Conservation (phyloP, 1,140 invertebrate genomes). For the Tyrophagus putrescentiae region DNA sequence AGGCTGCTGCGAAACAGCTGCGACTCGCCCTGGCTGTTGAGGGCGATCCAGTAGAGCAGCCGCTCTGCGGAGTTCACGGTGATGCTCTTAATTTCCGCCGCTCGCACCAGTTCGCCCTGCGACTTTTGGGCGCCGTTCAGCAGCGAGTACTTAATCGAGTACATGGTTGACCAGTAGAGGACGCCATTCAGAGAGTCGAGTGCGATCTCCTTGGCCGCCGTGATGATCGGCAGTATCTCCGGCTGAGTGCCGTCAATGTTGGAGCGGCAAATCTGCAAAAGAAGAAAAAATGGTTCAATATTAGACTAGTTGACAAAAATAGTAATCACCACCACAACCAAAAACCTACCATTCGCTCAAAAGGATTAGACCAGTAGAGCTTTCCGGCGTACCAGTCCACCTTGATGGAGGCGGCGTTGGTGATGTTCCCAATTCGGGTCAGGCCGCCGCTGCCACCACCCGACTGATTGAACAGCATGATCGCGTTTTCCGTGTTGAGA, state of each 20-base stretch:
- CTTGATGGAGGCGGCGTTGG: slow-evolving; percentile 57
- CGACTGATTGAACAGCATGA: slow-evolving; percentile 53
- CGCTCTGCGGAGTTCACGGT: not conserved
- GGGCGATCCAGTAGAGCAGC: slow-evolving; percentile 5
- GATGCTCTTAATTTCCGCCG: slow-evolving; percentile 42
- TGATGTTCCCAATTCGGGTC: slow-evolving; percentile 44
- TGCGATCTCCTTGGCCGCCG: slow-evolving; percentile 57
- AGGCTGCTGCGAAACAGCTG: no score
- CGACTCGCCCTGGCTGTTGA: no score
- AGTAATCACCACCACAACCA: not conserved
- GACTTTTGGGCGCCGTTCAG: slow-evolving; percentile 63
- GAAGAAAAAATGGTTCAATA: slow-evolving; percentile 21
- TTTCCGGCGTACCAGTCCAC: slow-evolving; percentile 75
- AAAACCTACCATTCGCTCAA: slow-evolving; percentile 44
- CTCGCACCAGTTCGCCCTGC: slow-evolving; percentile 54
- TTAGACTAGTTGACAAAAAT: slow-evolving; percentile 17
- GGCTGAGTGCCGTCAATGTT: slow-evolving; percentile 49
- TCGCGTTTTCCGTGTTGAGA: slow-evolving; percentile 52
- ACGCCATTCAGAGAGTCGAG: slow-evolving; percentile 64
- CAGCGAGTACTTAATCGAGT: slow-evolving; percentile 57
- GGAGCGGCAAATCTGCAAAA: slow-evolving; percentile 46
- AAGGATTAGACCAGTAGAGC: slow-evolving; percentile 74
- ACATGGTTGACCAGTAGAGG: slow-evolving; percentile 65
- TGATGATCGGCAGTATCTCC: slow-evolving; percentile 58
- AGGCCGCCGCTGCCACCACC: slow-evolving; percentile 33